A percentile compares a stretch with the other conserved stretches of the same genome.
phyloP scores from a whole-genome alignment of 2,113 vertebrate genomes.

The Lagenorhynchus albirostris region DNA sequence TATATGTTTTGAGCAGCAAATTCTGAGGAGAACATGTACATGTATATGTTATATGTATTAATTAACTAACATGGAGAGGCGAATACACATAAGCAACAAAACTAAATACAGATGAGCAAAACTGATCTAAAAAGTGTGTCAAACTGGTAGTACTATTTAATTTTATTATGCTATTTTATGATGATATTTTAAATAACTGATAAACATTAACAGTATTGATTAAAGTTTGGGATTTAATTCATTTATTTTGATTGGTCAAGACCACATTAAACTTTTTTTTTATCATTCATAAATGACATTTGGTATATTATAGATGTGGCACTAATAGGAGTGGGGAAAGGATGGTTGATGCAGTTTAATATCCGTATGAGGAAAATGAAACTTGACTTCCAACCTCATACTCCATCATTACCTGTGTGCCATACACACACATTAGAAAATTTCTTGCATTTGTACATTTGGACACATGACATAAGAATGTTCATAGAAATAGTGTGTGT shows the following conservation, averaged over 20 bases:
- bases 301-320: not conserved
- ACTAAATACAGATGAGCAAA: not conserved
- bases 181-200: not conserved
- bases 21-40: not conserved
- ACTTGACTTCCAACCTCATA: not conserved
- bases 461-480: not conserved
- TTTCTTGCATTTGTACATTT: not conserved
- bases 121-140: not conserved
- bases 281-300: not conserved
- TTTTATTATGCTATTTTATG: not conserved
- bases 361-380: not conserved
- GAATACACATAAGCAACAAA: not conserved
- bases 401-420: not conserved
- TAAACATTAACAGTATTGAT: not conserved
- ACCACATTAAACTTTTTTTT: too few relatives aligned
- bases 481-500: not conserved
- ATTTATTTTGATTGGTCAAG: conserved; percentile 3
- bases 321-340: not conserved
- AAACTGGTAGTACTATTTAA: not conserved
- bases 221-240: not conserved
- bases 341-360: not conserved
- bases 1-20: not conserved
- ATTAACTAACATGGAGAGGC: not conserved
- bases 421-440: not conserved
- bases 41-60: not conserved